Percentiles rank a stretch among this genome's conserved stretches.
These are phyloP conservation scores for Catotricha subobsoleta DNA, from an alignment of 2,888 invertebrate species.

Conservation along the genomic window DNA sequence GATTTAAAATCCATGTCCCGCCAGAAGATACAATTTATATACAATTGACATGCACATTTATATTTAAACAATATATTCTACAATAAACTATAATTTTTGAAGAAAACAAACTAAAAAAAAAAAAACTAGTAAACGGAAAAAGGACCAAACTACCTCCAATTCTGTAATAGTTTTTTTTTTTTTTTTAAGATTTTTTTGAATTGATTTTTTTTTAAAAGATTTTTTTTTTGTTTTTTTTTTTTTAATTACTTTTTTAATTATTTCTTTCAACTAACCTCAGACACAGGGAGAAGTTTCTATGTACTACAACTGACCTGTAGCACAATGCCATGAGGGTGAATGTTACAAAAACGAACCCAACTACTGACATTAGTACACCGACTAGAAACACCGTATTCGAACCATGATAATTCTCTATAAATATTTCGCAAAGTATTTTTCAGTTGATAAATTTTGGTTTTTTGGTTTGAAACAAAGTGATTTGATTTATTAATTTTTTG, in stretches of 20 bases:
- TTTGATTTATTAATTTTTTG: neutral
- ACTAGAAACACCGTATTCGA: slow-evolving; percentile 96
- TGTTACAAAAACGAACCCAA: slow-evolving; percentile 97
- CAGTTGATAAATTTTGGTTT: neutral
- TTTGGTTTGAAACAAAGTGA: neutral
- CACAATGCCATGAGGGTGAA: slow-evolving; percentile 98
- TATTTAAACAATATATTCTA: too few species aligned
- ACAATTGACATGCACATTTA: too few species aligned
- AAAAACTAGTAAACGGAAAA: neutral
- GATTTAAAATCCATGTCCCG: too few species aligned
- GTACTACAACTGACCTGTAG: slow-evolving; percentile 98
- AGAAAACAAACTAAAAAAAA: neutral
- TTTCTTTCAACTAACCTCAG: slow-evolving; percentile 74
- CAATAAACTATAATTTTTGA: neutral
- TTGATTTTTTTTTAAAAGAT: neutral
- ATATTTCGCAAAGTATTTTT: neutral
- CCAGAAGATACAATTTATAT: too few species aligned
- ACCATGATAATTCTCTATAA: slow-evolving; percentile 85
- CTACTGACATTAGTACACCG: slow-evolving; percentile 95
- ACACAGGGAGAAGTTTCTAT: slow-evolving; percentile 97
- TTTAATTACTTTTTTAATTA: slow-evolving; percentile 21
- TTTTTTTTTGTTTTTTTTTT: slow-evolving; percentile 12
- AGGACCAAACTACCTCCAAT: neutral
- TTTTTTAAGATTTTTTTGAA: neutral
- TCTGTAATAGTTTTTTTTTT: neutral